phyloP scores from a whole-genome alignment of 2,888 invertebrate genomes.

The Unio pictorum region DNA sequence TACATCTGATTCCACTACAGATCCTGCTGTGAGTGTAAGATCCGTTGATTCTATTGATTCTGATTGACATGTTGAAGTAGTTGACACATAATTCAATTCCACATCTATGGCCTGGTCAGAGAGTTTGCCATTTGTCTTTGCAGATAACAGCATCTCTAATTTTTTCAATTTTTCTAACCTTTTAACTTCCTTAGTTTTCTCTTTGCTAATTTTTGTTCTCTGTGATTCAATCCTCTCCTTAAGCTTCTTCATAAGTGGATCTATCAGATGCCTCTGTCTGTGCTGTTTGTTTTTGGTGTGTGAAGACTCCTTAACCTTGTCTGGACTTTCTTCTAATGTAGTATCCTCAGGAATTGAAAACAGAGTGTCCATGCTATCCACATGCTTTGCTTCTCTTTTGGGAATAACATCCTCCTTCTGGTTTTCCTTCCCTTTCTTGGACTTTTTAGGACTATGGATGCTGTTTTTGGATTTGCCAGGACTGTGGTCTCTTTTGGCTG shows the following conservation, averaged over 20 bases:
- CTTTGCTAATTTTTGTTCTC: conserved; percentile 60
- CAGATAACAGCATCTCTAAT: conserved; percentile 55
- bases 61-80: conserved; percentile 42
- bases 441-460: conserved; percentile 27
- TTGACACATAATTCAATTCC: conserved; percentile 54
- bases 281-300: conserved; percentile 25
- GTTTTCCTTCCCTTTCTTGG: conserved; percentile 23
- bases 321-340: conserved; percentile 45
- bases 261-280: conserved; percentile 48
- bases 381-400: conserved; percentile 2
- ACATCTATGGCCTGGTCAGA: conserved; percentile 49
- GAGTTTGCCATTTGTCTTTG: conserved; percentile 52
- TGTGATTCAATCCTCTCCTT: conserved; percentile 62
- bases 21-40: conserved; percentile 26
- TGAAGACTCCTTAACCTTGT: conserved; percentile 21
- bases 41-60: conserved; percentile 38
- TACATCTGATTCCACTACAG: conserved; percentile 28
- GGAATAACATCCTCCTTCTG: conserved; percentile 11
- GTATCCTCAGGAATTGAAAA: conserved; percentile 67
- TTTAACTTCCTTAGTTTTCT: conserved; percentile 52
- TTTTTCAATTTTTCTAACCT: conserved; percentile 60
- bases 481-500: conserved; percentile 21
- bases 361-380: conserved; percentile 53
- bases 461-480: conserved; percentile 14
- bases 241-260: conserved; percentile 64